phyloP scores from a whole-genome alignment of 2,888 invertebrate species.

The Zaprionus bogoriensis region DNA sequence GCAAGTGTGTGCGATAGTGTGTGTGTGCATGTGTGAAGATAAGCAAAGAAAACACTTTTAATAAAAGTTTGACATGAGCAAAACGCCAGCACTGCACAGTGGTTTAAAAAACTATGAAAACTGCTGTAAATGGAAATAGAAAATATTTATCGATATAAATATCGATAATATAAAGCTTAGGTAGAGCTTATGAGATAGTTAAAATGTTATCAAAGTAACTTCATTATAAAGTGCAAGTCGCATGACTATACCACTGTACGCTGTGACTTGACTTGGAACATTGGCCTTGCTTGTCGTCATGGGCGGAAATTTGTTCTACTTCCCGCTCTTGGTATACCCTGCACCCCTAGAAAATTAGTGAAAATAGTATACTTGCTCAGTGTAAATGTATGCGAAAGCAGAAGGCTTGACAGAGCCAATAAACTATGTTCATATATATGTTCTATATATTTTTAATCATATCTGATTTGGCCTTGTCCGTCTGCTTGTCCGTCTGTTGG shows the following conservation, averaged over 20 bases:
- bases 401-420: too few relatives aligned
- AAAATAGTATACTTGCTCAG: too few relatives aligned
- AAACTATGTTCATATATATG: too few relatives aligned
- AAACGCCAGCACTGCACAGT: constrained; percentile 32
- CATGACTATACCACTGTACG: constrained; percentile 36
- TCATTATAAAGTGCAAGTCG: too few relatives aligned
- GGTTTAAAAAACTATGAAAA: neutral
- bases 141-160: too few relatives aligned
- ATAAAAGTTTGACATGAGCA: constrained; percentile 54
- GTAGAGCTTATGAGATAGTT: too few relatives aligned
- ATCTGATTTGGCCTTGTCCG: too few relatives aligned
- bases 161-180: neutral
- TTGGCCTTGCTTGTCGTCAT: constrained; percentile 22
- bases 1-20: constrained; percentile 2
- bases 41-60: constrained; percentile 60
- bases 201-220: too few relatives aligned
- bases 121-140: neutral
- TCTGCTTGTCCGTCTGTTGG: too few relatives aligned
- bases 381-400: too few relatives aligned
- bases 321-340: constrained; percentile 5
- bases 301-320: neutral
- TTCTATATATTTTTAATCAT: too few relatives aligned
- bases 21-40: constrained; percentile 29
- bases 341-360: too few relatives aligned
- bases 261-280: constrained; percentile 5